Base-by-base conservation (phyloP, 2,113 vertebrate species). In the Xiphophorus maculatus region DNA sequence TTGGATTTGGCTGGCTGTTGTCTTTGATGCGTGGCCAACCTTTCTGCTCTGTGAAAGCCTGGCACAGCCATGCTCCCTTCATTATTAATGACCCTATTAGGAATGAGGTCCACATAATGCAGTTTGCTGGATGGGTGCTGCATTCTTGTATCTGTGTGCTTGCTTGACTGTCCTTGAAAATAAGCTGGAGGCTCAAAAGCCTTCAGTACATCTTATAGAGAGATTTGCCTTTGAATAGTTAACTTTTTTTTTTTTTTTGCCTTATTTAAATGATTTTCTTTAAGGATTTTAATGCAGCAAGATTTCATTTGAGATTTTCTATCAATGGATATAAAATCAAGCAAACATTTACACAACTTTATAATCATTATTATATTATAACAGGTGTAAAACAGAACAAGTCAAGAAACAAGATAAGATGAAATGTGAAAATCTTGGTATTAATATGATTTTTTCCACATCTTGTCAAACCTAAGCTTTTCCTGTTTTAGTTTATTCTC, bases 41-140 rank as follows among this genome's bases (percentile, higher is more conserved):
- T 83, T 73, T 81, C 77, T 80, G 29, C 61, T 62, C 62, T 65
- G 67, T 69, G 27, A 82, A 79, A 76, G 69, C 51, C 73, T 79
- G 78, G 82, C 75, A 82, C 68, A 44, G 74, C 63, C 68, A 67
- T 63, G 44, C 71, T 29, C 66, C 61, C 79, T 84, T 86, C 71
- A 79, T 74, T 82, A 83, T 84, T 69, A 84, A 82, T 82, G 69
- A 66, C 74, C 72, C 67, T 77, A 79, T 82, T 80, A 85, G 74
- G 54, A 82, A 2, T 67, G 58, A 65, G 27, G 82, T 79, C 85
- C 78, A 83, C 33, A 17, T 17, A 62, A 75, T 37, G 15, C 33
- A 66, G 66, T 71, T 64, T 65, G 51, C 71, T 74, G 42, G 33
- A 76, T 73, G 22, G 30, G 27, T 77, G 28, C 40, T 65, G 54